A percentile compares a stretch with the other conserved stretches of the same genome.
These are phyloP conservation scores for Alloscopus bannaensis DNA, from an alignment of 2,888 invertebrate genomes.

Conservation along the genomic window DNA sequence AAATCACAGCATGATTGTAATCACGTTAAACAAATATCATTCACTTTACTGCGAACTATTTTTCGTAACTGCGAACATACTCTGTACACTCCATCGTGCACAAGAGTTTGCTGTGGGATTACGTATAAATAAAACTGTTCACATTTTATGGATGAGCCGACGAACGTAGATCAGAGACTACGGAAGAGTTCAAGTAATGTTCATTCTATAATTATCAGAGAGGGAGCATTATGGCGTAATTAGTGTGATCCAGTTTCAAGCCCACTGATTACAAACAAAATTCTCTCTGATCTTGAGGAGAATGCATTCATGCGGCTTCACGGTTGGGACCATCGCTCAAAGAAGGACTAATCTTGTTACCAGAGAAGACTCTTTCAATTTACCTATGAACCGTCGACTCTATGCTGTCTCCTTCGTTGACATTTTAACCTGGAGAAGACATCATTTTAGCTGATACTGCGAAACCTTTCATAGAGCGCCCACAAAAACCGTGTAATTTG, in stretches of 20 bases:
- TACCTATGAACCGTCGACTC: slow-evolving; percentile 29
- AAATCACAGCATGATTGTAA: neutral
- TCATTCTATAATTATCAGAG: neutral
- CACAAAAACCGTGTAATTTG: neutral
- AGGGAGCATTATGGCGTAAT: neutral
- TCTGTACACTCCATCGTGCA: neutral
- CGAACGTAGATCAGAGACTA: neutral
- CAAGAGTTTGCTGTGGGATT: neutral
- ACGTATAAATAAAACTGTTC: too few relatives aligned
- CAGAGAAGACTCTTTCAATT: slow-evolving; percentile 1
- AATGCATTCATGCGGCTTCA: slow-evolving; percentile 10
- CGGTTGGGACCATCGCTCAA: neutral
- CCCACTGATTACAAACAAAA: neutral
- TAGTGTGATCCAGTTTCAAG: neutral
- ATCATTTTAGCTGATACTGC: neutral
- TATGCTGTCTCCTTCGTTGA: slow-evolving; percentile 56
- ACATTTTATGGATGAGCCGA: neutral
- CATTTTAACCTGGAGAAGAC: slow-evolving; percentile 49
- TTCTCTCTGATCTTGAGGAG: neutral
- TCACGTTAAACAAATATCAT: neutral
- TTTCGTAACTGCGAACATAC: neutral
- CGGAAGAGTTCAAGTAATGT: neutral
- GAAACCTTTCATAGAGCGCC: neutral
- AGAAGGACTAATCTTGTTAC: slow-evolving; percentile 36
- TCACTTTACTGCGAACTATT: neutral